Evolutionary conservation across 2,797 vertebrate species (phyloP), one percentile per base, ranked within the genome.

Genomic region (Moxostoma hubbsi): DNA sequence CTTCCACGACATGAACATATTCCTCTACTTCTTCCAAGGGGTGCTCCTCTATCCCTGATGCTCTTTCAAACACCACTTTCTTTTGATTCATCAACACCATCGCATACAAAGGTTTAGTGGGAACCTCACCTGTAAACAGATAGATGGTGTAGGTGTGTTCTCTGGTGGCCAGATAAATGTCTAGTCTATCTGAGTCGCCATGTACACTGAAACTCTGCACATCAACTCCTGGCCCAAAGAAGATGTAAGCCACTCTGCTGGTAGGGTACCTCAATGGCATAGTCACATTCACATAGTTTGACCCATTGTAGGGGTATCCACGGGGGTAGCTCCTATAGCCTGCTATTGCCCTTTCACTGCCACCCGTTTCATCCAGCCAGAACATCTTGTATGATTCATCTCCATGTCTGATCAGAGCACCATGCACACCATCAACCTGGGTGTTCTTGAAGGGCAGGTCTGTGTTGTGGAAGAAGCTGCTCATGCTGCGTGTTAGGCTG

Each of bases 381-480:
- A 96, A 98, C 96, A 99, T 97, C 87, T 95, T 96, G 86, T 97
- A 99, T 0, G 90, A 88, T 24, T 95, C 95, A 43, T 94, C 91
- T 8, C 91, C 92, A 1, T 98, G 94, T 79, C 90, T 90, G 59
- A 98, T 90, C 69, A 95, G 95, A 2, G 96, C 97, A 47, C 98
- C 98, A 0, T 98, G 94, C 58, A 98, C 89, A 0, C 93, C 94
- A 1, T 97, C 95, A 5, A 94, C 87, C 49, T 91, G 90, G 0
- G 92, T 93, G 46, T 92, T 89, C 86, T 95, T 94, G 86, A 99
- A 99, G 11, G 96, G 95, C 59, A 94, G 85, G 43, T 99, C 97
- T 6, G 95, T 96, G 83, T 99, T 99, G 90, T 99, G 96, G 84
- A 99, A 99, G 92, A 97, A 99, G 83, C 95, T 94, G 0, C 96